phyloP scores from a whole-genome alignment of 2,797 vertebrate species.

The Falco naumanni region DNA sequence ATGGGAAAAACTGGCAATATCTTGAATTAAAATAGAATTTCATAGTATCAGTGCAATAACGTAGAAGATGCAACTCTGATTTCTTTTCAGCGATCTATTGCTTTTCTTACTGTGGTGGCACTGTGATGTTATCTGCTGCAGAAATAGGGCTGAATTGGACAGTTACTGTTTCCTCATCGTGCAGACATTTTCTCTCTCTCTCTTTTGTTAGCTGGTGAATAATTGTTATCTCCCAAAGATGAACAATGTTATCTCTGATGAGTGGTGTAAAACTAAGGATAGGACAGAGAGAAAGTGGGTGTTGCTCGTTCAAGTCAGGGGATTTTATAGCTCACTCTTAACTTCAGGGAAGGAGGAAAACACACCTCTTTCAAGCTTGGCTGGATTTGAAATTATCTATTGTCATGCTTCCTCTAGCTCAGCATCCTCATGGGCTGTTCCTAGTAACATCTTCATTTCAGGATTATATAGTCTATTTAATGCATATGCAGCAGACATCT shows the following conservation, averaged over 20 bases:
- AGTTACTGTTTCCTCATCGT: background rate
- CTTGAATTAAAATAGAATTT: background rate
- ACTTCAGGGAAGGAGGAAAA: background rate
- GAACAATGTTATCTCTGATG: background rate
- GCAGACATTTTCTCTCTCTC: background rate
- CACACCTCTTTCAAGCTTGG: conserved; percentile 1
- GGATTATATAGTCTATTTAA: background rate
- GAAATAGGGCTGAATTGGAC: background rate
- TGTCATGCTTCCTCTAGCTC: conserved; percentile 16
- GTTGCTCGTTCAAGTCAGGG: background rate
- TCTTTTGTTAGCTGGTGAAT: background rate
- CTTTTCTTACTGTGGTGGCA: background rate
- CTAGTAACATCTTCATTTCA: background rate
- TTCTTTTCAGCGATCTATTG: background rate
- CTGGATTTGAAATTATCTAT: conserved; percentile 10
- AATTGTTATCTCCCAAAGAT: background rate
- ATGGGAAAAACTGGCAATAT: background rate
- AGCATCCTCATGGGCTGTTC: conserved; percentile 26
- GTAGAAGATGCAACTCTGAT: background rate
- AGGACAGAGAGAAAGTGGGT: background rate
- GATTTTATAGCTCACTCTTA: background rate
- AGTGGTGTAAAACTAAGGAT: background rate
- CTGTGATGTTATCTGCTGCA: background rate
- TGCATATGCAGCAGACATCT: background rate
- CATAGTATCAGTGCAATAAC: background rate